phyloP scores from a whole-genome alignment of 2,113 vertebrate genomes.

The Vidua chalybeata region DNA sequence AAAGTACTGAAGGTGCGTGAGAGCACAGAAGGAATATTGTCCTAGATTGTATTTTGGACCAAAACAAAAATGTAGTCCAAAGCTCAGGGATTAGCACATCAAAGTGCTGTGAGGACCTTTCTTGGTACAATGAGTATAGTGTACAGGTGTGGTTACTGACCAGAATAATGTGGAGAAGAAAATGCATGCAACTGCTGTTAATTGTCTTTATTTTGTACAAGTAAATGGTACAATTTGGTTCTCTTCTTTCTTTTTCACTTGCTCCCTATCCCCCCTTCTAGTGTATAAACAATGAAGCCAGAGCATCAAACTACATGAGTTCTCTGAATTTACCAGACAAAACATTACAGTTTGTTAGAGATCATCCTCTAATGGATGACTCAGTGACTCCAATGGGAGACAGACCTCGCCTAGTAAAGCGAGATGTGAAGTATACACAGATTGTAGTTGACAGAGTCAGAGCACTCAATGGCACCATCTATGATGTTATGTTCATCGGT shows the following conservation, averaged over 20 bases:
- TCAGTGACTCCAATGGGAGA: conserved; percentile 86
- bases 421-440: conserved; percentile 91
- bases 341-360: conserved; percentile 93
- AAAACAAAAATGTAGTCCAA: not conserved
- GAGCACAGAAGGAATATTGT: not conserved
- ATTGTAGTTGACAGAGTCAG: conserved; percentile 89
- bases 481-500: conserved; percentile 90
- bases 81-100: not conserved
- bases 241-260: not conserved
- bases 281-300: conserved; percentile 88
- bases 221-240: not conserved
- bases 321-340: conserved; percentile 93
- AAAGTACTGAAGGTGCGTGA: not conserved
- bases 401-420: conserved; percentile 85
- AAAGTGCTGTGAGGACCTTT: rapidly evolving
- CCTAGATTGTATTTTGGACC: not conserved
- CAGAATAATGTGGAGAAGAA: not conserved
- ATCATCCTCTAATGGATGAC: conserved; percentile 96
- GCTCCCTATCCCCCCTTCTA: not conserved
- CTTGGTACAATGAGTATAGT: not conserved
- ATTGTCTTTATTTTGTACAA: not conserved
- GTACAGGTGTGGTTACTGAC: not conserved
- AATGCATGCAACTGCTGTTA: not conserved
- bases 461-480: conserved; percentile 82
- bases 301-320: conserved; percentile 83